A percentile compares a stretch with the other conserved stretches of the same genome.
Conservation (phyloP, 2,113 vertebrate genomes). For the Melanocharis versteri region DNA sequence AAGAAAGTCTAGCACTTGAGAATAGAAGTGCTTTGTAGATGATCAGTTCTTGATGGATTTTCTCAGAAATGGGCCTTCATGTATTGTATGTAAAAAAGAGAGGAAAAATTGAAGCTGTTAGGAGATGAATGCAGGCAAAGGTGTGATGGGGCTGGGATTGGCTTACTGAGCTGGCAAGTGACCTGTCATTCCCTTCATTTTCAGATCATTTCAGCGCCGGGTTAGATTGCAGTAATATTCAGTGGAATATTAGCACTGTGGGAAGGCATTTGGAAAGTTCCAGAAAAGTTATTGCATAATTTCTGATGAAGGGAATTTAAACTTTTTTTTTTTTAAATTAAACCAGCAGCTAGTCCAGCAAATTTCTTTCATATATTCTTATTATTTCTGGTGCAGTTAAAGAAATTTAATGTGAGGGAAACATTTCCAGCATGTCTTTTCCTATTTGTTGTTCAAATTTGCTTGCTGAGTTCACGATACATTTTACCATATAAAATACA, state of each 20-base stretch:
- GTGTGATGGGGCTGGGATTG: neutral
- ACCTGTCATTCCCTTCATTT: neutral
- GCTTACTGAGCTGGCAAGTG: neutral
- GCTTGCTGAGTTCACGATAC: neutral
- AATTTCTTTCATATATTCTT: neutral
- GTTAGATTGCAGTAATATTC: neutral
- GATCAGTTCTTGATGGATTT: conserved; percentile 11
- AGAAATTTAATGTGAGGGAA: neutral
- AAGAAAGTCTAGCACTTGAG: neutral
- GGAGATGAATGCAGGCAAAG: neutral
- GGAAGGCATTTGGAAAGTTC: neutral
- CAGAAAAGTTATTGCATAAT: neutral
- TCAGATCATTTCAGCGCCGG: neutral
- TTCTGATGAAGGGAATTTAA: neutral
- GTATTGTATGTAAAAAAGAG: neutral
- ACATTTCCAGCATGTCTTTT: neutral
- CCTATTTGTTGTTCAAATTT: neutral
- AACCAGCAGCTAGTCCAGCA: neutral
- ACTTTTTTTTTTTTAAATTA: neutral
- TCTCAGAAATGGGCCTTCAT: neutral
- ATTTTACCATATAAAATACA: too few relatives aligned
- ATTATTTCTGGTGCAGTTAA: neutral
- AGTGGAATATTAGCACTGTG: neutral
- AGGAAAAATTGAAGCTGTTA: neutral
- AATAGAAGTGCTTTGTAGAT: neutral